Conservation (phyloP, 2,888 invertebrate species). For the Limnephilus lunatus region DNA sequence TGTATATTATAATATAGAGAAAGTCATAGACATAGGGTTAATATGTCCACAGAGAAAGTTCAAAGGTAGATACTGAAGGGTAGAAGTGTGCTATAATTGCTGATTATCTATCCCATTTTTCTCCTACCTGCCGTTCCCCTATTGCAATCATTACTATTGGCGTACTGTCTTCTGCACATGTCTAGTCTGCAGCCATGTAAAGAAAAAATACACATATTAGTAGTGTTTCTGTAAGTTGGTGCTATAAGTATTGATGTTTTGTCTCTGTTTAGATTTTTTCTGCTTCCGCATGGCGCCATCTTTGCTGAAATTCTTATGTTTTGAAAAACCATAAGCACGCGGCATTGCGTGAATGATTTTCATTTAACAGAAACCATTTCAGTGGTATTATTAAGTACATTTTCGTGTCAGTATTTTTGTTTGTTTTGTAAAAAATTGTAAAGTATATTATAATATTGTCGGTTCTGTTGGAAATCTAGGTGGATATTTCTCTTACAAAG, state of each 20-base stretch:
- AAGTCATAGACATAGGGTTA: background rate
- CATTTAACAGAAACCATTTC: background rate
- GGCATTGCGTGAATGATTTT: background rate
- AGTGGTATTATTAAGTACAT: background rate
- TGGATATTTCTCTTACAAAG: background rate
- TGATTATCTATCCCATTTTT: slow-evolving; percentile 47
- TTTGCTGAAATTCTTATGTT: slow-evolving; percentile 27
- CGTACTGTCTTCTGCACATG: slow-evolving; percentile 98
- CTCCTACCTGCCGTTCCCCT: slow-evolving; percentile 97
- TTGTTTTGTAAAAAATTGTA: background rate
- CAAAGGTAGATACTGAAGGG: slow-evolving; percentile 47
- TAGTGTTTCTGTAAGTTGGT: slow-evolving; percentile 29
- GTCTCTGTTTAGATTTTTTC: slow-evolving; percentile 8
- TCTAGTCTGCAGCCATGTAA: slow-evolving; percentile 93
- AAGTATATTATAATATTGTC: background rate
- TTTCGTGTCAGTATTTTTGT: background rate
- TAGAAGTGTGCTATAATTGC: slow-evolving; percentile 37
- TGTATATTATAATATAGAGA: slow-evolving; percentile 13
- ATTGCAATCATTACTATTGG: slow-evolving; percentile 94
- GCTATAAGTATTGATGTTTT: slow-evolving; percentile 21
- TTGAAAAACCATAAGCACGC: background rate
- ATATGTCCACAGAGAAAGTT: slow-evolving; percentile 20
- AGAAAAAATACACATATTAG: slow-evolving; percentile 73
- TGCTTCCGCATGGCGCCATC: slow-evolving; percentile 17
- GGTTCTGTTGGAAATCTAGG: background rate